Base-by-base conservation (phyloP, 2,797 vertebrate genomes). In the Eospalax fontanierii region DNA sequence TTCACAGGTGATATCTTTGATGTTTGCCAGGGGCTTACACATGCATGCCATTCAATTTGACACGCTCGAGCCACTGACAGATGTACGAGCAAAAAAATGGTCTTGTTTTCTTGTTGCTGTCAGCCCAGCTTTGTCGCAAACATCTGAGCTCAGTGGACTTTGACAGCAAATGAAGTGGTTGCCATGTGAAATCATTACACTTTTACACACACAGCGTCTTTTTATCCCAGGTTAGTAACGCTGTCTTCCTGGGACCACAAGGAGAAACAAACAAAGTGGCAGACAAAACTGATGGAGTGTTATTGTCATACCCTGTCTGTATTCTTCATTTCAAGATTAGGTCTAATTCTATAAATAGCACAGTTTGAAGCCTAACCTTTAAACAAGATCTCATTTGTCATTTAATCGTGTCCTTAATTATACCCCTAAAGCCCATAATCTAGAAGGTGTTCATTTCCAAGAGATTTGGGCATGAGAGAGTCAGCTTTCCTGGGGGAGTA, bases 291-390 rank as follows among this genome's bases (percentile, higher is more conserved):
- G 0, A 54, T 10, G 3, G 40, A 4, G 28, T 71, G 46, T 35
- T 40, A 2, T 4, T 68, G 59, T 75, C 5, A 35, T 8, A 4
- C 18, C 21, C 30, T 46, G 11, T 46, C 30, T 82, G 11, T 26
- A 24, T 7, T 85, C 81, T 57, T n/a, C 26, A 19, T 38, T 38
- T 21, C 6, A 46, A 78, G n/a, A 74, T 87, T n/a, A 71, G 38
- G 57, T 68, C 33, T 74, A 82, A 63, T 76, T 78, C 89, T 84
- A 91, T 82, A 89, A 85, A 78, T 73, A 86, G 5, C 61, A n/a
- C 28, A 57, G 38, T 30, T 63, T 59, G 54, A 76, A 91, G 91
- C 12, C 70, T 85, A 73, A 87, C 35, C 86, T 95, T 93, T 93
- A 66, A 57, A 71, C 40, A 30, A 18, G 14, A 35, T 46, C 57